phyloP scores from a whole-genome alignment of 2,888 invertebrate genomes.

The Plusia festucae region DNA sequence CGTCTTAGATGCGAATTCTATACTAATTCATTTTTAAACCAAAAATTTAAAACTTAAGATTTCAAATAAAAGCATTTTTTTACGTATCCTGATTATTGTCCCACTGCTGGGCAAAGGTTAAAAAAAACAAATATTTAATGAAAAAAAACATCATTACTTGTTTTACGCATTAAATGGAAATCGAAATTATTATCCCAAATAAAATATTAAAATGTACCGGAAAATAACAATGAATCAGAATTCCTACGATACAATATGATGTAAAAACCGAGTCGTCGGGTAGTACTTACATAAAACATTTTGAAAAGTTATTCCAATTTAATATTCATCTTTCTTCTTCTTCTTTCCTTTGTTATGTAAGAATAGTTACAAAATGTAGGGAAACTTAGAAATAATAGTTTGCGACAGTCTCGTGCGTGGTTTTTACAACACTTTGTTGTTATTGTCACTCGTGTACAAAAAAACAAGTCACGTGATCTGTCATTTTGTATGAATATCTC shows the following conservation, averaged over 20 bases:
- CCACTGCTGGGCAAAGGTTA: too few relatives aligned
- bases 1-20: too few relatives aligned
- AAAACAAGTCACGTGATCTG: too few relatives aligned
- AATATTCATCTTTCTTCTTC: neutral
- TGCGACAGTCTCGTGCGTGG: neutral
- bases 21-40: too few relatives aligned
- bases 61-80: too few relatives aligned
- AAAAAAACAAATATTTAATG: too few relatives aligned
- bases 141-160: too few relatives aligned
- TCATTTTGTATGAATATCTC: too few relatives aligned
- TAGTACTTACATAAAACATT: constrained; percentile 12
- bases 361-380: neutral
- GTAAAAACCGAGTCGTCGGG: neutral
- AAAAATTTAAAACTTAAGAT: too few relatives aligned
- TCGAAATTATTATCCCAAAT: neutral
- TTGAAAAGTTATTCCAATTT: constrained; percentile 11
- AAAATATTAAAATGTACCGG: neutral
- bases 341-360: neutral
- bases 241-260: neutral
- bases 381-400: constrained; percentile 11
- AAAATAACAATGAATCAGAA: neutral
- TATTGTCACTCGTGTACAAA: constrained; percentile 6
- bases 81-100: too few relatives aligned
- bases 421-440: constrained; percentile 9
- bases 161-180: too few relatives aligned